These are phyloP conservation scores for Lithodes maja DNA, from an alignment of 2,888 invertebrate genomes.

Conservation along the genomic window DNA sequence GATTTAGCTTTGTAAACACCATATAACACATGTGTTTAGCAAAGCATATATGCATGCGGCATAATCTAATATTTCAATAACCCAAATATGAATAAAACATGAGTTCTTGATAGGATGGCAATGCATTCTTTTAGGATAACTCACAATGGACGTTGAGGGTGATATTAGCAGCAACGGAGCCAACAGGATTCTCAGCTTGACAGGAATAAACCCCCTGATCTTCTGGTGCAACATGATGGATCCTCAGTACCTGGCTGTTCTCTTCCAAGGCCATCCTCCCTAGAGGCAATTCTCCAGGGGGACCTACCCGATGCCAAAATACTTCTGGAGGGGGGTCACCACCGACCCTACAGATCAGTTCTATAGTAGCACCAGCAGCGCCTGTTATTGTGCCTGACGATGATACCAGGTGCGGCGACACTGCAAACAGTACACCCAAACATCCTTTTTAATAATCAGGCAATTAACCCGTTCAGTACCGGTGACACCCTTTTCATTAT, in stretches of 20 bases:
- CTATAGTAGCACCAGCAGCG: slow-evolving; percentile 87
- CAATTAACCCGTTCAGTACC: too few species aligned
- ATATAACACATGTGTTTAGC: too few species aligned
- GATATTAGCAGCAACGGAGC: slow-evolving; percentile 88
- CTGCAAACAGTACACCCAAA: slow-evolving; percentile 76
- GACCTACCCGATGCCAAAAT: slow-evolving; percentile 83
- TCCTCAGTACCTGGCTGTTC: slow-evolving; percentile 86
- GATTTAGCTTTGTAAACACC: too few species aligned
- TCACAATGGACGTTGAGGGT: slow-evolving; percentile 93
- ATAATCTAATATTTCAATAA: background rate
- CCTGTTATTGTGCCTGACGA: slow-evolving; percentile 91
- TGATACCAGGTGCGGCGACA: slow-evolving; percentile 91
- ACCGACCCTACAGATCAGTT: slow-evolving; percentile 91
- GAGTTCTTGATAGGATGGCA: too few species aligned
- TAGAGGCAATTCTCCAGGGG: slow-evolving; percentile 62
- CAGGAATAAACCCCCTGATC: slow-evolving; percentile 94
- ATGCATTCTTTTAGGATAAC: slow-evolving; percentile 73
- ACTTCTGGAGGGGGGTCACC: slow-evolving; percentile 94
- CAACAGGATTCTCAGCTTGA: slow-evolving; percentile 92
- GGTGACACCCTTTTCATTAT: too few species aligned
- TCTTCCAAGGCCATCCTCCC: slow-evolving; percentile 75
- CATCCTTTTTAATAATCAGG: too few species aligned
- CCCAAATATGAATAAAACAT: background rate
- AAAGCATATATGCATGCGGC: background rate
- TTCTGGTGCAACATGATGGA: slow-evolving; percentile 86